Conservation (phyloP, 2,888 invertebrate species). For the Eupithecia insigniata region DNA sequence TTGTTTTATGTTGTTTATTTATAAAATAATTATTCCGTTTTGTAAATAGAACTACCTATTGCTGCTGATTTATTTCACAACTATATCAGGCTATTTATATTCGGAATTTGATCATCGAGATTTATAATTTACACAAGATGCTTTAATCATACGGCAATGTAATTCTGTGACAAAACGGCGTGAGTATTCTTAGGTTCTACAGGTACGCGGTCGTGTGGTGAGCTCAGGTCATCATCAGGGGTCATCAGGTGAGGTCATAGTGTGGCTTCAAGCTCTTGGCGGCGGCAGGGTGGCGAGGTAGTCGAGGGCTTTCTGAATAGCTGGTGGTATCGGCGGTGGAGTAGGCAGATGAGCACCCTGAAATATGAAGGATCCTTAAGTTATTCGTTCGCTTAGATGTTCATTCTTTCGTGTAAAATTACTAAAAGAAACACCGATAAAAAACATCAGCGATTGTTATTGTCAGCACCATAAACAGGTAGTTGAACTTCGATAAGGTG, state of each 20-base stretch:
- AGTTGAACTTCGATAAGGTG: background rate
- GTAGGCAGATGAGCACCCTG: slow-evolving; percentile 90
- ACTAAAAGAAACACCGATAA: background rate
- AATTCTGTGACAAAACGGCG: slow-evolving; percentile 62
- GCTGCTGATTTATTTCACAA: slow-evolving; percentile 28
- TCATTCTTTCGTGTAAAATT: background rate
- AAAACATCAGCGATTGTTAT: background rate
- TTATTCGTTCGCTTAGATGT: background rate
- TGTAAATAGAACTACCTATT: slow-evolving; percentile 54
- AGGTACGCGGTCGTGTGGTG: slow-evolving; percentile 50
- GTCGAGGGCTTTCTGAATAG: slow-evolving; percentile 89
- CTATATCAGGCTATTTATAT: slow-evolving; percentile 20
- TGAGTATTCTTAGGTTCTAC: slow-evolving; percentile 53
- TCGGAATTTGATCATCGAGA: background rate
- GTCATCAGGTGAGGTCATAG: slow-evolving; percentile 1
- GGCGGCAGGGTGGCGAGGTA: slow-evolving; percentile 87
- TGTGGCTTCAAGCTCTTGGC: slow-evolving; percentile 62
- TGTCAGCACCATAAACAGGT: background rate
- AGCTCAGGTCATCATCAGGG: slow-evolving; percentile 35
- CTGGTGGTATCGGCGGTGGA: slow-evolving; percentile 90
- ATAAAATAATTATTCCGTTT: slow-evolving; percentile 59
- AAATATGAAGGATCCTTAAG: slow-evolving; percentile 40
- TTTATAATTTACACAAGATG: slow-evolving; percentile 9
- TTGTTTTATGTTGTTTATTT: slow-evolving; percentile 70
- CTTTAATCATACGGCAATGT: slow-evolving; percentile 30